Evolutionary conservation across 2,113 vertebrate species (phyloP), one percentile per base, ranked within the genome.

Genomic region (Nyctereutes procyonoides): DNA sequence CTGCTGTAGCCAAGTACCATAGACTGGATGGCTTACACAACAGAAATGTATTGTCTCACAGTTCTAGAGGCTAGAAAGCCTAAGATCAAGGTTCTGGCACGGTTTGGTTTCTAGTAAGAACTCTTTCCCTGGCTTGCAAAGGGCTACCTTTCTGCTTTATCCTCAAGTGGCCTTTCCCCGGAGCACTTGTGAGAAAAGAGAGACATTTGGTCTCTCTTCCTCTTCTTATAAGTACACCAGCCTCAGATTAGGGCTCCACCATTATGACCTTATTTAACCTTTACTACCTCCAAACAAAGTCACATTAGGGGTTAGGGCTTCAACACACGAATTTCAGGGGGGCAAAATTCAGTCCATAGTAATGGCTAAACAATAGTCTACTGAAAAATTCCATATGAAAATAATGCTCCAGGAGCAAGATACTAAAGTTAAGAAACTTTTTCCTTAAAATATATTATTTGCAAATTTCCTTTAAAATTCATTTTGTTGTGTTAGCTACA

Each of bases 381-480:
- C 3, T 93, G 73, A 63, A 96, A 97, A 96, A 87, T 76, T 93
- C 80, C 95, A 56, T 55, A 85, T 88, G 80, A 82, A 96, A 97
- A 96, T 96, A 95, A 88, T 67, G n/a, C 65, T 95, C 88, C 22
- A 90, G 67, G 67, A 98, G 43, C 65, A 94, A 97, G 56, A 94
- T 58, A 77, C 53, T 97, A 79, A 96, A 94, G 97, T 96, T 97
- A 88, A 97, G 71, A 97, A 96, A 97, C 96, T 98, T 98, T 96
- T 97, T 74, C 80, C 88, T 93, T 97, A 98, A 97, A 96, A 97
- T 96, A 96, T 19, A 98, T 98, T 98, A 98, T 98, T 98, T 98
- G 97, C 96, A 97, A 98, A 98, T 98, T 98, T 98, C 56, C 88
- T 98, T 98, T 98, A 97, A 98, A 98, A 98, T 98, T 98, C 97